Evolutionary conservation across 2,888 invertebrate species (phyloP), one percentile per base, ranked within the genome.

Genomic region (Barypeithes pellucidus): DNA sequence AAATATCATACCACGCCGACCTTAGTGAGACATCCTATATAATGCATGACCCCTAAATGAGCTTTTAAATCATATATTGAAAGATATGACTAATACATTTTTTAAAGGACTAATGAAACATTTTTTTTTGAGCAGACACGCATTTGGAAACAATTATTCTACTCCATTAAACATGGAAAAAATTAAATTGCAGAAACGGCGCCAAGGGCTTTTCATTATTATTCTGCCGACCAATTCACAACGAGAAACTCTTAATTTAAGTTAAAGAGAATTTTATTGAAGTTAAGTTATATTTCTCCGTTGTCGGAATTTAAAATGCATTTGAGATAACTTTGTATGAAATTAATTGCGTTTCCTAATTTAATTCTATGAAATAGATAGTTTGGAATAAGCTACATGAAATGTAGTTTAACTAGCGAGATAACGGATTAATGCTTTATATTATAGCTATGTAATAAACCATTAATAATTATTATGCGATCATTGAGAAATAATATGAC

Each of bases 261-360:
- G 67, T 57, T 67, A 67, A 67, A 57, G 45, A 43, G 52, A 67
- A 67, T 67, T 67, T 67, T 67, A 67, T 67, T 57, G 67, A 67
- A 54, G 39, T 45, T 57, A 39, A 67, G 57, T 67, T 67, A 52
- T 57, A 66, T 54, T 54, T 52, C 33, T 29, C 16, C 54, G 50
- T 24, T 16, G 22, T 12, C 5, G 22, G 66, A 66, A 66, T 54
- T 54, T 43, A 39, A 66, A 66, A 39, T 66, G 66, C 50, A 65
- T 47, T 47, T 14, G 29, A 45, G 61, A 61, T 61, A 43, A 61
- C 43, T 45, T 61, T 29, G 39, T 41, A 8, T 4, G 24, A 43
- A 61, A 61, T 61, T 61, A 61, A 61, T 43, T 24, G 61, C 45
- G 0, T 41, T 33, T 36, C 41, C 41, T 43, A 22, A 41, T 60